These are phyloP conservation scores for Pluvialis apricaria DNA, from an alignment of 2,113 vertebrate species.

Conservation along the genomic window DNA sequence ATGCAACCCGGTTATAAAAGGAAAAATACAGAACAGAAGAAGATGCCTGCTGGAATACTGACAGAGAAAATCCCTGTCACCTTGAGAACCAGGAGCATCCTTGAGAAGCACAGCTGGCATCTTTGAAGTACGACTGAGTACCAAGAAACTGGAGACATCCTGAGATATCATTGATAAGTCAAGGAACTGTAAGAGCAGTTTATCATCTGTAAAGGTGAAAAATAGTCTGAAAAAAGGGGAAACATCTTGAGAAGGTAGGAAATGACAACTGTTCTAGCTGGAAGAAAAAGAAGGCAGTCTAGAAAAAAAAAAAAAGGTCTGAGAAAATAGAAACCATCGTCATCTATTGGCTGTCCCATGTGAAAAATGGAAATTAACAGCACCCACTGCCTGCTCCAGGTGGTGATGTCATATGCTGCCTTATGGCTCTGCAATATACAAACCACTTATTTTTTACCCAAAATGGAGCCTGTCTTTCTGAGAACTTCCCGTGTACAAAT, in stretches of 20 bases:
- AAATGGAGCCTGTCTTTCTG: background rate
- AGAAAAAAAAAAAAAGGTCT: background rate
- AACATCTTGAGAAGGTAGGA: background rate
- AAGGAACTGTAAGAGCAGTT: background rate
- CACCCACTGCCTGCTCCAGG: background rate
- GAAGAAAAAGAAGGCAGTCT: background rate
- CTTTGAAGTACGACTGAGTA: background rate
- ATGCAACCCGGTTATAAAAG: background rate
- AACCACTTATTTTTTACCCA: background rate
- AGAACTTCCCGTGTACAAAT: accelerated
- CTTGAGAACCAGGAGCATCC: background rate
- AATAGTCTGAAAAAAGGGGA: background rate
- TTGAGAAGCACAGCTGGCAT: background rate
- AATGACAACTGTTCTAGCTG: background rate
- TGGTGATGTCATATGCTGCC: background rate
- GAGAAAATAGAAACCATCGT: background rate
- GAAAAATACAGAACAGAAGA: background rate
- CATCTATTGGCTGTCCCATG: background rate
- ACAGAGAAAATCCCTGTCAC: background rate
- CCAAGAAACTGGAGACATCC: background rate
- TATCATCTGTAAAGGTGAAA: background rate
- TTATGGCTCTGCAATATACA: background rate
- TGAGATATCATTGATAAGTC: background rate
- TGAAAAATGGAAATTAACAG: background rate
- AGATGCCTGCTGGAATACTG: background rate